phyloP scores from a whole-genome alignment of 2,113 vertebrate genomes.

The Ailurus styani region DNA sequence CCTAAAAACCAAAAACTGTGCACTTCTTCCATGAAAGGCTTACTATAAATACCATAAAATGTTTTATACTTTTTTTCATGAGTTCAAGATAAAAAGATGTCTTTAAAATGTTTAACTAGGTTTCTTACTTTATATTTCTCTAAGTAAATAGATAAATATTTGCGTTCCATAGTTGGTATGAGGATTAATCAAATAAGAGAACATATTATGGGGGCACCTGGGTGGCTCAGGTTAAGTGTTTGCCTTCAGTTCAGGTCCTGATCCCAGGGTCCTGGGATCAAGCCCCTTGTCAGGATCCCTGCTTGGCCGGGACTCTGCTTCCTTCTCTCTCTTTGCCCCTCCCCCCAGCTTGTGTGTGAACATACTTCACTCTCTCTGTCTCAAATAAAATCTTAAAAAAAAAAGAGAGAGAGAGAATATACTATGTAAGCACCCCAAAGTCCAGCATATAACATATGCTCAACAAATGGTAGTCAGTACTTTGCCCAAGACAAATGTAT shows the following conservation, averaged over 20 bases:
- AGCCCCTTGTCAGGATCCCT: background rate
- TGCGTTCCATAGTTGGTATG: background rate
- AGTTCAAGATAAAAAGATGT: background rate
- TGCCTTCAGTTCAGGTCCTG: background rate
- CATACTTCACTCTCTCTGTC: background rate
- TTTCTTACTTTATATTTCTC: background rate
- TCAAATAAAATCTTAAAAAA: background rate
- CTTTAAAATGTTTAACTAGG: background rate
- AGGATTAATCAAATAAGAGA: background rate
- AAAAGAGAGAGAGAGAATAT: background rate
- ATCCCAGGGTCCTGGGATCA: background rate
- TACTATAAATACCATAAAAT: background rate
- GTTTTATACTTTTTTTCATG: background rate
- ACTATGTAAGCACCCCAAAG: background rate
- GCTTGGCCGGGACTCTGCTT: background rate
- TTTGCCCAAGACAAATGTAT: background rate
- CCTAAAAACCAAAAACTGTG: background rate
- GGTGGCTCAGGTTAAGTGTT: background rate
- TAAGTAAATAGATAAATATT: background rate
- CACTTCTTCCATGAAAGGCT: background rate
- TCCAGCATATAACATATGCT: background rate
- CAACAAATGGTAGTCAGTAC: background rate
- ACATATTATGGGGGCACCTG: background rate
- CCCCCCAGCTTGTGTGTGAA: background rate
- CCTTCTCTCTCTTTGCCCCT: background rate